Base-by-base conservation (phyloP, 2,888 invertebrate species). In the Caenorhabditis zanzibari region DNA sequence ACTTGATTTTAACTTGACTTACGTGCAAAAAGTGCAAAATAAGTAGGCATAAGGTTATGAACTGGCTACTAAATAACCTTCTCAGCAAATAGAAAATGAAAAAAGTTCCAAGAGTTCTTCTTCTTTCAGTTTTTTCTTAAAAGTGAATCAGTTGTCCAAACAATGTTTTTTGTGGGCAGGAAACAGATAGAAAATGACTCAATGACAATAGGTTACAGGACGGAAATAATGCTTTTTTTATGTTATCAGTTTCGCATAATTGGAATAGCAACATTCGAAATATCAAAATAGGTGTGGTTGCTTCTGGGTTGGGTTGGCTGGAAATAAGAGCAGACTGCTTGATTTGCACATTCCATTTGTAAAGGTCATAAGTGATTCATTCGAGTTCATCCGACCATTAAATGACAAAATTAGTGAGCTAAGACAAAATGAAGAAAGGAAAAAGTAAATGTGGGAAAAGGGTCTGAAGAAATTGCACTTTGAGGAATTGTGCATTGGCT, bases 361-460 rank as follows among this genome's bases (percentile, higher is more conserved):
- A 79, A 79, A 79, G 71, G 77, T 77, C 69, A 77, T 24, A 3
- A 71, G 52, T 71, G 52, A 56, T 64, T 74, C 38, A 68, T 68
- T 76, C 12, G 19, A 76, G 41, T 44, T 66, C 19, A 58, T 56
- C 63, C 64, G 47, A 52, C 74, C 66, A 66, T 75, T 64, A 75
- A 74, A 61, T 44, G 44, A 38, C n/a, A 64, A 75, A 32, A 75
- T 63, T 76, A 76, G 28, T 49, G 58, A 58, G 66, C 49, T 71
- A 35, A 71, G 54, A 54, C 64, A 61, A 54, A 77, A 61, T 44
- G 41, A 52, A 69, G 68, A 49, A 61, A 49, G 38, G 59, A 61
- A 69, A 38, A 63, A 38, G 69, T 26, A 54, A 59, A 49, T 44
- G 47, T 68, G 52, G 63, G 59, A 58, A 58, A 68, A 58, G 76